Base-by-base conservation (phyloP, 1,140 invertebrate species). In the Macrosteles quadrilineatus region DNA sequence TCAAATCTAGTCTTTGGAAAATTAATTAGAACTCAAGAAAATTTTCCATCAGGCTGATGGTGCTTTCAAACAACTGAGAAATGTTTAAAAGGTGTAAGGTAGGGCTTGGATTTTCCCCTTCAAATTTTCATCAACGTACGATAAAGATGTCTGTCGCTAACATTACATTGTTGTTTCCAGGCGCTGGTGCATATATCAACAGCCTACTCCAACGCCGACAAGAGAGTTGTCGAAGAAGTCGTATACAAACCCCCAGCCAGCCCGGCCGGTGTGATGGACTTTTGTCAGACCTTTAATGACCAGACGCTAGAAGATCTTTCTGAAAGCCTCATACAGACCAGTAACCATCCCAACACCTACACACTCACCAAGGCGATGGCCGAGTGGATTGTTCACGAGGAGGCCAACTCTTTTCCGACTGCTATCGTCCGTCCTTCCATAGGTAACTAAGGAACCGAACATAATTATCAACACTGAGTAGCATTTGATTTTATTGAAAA, bases 351-450 rank as follows among this genome's bases (percentile, higher is more conserved):
- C 0, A 96, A 96, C 74, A 94, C 92, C 0, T 96, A 96, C 78
- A 96, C 93, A 0, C 83, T 93, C 50, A 95, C 94, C 0, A 96
- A 96, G 81, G 88, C 91, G 0, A 81, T 96, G 66, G 92, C 93
- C 0, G 94, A 96, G 76, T 86, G 88, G 62, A 84, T 95, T 65
- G 78, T 94, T 55, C 78, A 86, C 63, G 81, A 87, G 70, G 85
- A 89, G 76, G 81, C 84, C 1, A 73, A 78, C 0, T 79, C 83
- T 12, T 76, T 98, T 57, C 96, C 96, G 0, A 85, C 93, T 2
- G 91, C 93, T 17, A 95, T 98, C 71, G 90, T 98, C 0, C 81
- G 96, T 73, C 96, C 97, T 0, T 97, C 95, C 0, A 98, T 98
- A 71, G 91, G 88, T 87, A 80, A 84, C 80, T 79, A 40, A 40